A percentile compares a stretch with the other conserved stretches of the same genome.
These are phyloP conservation scores for Bombylius discolor DNA, from an alignment of 2,888 invertebrate species.

Conservation along the genomic window DNA sequence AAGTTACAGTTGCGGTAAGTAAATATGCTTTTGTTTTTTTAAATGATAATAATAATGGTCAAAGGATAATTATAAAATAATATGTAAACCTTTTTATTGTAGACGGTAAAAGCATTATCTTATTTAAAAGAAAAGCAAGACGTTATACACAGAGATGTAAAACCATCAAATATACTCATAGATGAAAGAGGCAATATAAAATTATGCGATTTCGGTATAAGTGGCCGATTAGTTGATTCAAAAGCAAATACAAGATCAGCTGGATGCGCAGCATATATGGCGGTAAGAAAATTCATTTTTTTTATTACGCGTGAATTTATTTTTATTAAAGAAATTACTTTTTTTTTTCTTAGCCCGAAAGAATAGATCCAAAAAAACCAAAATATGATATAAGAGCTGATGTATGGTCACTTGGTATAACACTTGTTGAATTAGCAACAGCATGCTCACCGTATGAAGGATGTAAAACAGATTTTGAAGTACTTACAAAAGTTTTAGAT, in stretches of 20 bases:
- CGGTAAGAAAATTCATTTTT: constrained; percentile 50
- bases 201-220: constrained; percentile 98
- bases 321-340: background rate
- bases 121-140: constrained; percentile 96
- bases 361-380: constrained; percentile 87
- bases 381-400: constrained; percentile 98
- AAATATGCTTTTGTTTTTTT: background rate
- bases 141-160: constrained; percentile 95
- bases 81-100: constrained; percentile 11
- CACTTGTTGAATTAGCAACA: constrained; percentile 90
- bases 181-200: constrained; percentile 93
- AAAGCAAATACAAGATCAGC: constrained; percentile 95
- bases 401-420: constrained; percentile 97
- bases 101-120: constrained; percentile 92
- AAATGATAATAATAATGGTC: background rate
- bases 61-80: background rate
- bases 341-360: constrained; percentile 62
- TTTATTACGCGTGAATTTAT: background rate
- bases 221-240: constrained; percentile 93
- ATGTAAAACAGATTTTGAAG: constrained; percentile 96
- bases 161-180: constrained; percentile 95
- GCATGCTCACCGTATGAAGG: constrained; percentile 90
- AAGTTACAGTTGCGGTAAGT: constrained; percentile 90
- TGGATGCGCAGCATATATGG: constrained; percentile 99
- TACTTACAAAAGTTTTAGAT: constrained; percentile 79